Base-by-base conservation (phyloP, 2,797 vertebrate genomes). In the Okamejei kenojei region DNA sequence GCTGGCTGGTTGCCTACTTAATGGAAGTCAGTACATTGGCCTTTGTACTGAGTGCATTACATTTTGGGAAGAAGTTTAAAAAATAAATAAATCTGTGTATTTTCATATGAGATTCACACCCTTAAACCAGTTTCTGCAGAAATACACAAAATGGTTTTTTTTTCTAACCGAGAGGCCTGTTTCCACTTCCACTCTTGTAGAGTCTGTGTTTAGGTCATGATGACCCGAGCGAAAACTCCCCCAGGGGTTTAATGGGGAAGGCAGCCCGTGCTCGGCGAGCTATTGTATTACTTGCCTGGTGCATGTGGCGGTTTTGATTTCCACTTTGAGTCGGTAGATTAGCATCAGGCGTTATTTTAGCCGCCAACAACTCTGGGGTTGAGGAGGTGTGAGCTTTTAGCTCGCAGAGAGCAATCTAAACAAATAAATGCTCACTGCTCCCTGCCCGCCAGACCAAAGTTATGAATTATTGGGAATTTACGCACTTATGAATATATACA, bases 1-100 rank as follows among this genome's bases (percentile, higher is more conserved):
- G 26, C 35, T 74, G 74, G 76, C 71, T 71, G 76, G 90, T 92
- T 92, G 90, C 90, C 21, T 92, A 8, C 76, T 92, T 92, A 76
- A 76, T 92, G 90, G 45, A 38, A 74, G 90, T 35, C 73, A 71
- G 38, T 54, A 19, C 73, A 29, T 92, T 92, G 90, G 76, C 71
- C 90, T 38, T 92, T 92, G 71, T 54, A 73, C 71, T 74, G 29
- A 74, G 76, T 11, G 35, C n/a, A 73, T 74, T 74, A 26, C 6
- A 73, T 91, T 91, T 91, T 91, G 15, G 26, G 90, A 76, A 54
- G 76, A 92, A 29, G 32, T 71, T 54, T 54, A n/a, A n/a, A n/a
- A n/a, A n/a, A n/a, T 6, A 6, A 54, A 54, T 54, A 54, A 73
- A 45, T 45, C 68, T 74, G 10, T 76, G 17, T 90, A 91, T 91